Evolutionary conservation across 2,113 vertebrate species (phyloP).

Genomic region (Tinamus guttatus): DNA sequence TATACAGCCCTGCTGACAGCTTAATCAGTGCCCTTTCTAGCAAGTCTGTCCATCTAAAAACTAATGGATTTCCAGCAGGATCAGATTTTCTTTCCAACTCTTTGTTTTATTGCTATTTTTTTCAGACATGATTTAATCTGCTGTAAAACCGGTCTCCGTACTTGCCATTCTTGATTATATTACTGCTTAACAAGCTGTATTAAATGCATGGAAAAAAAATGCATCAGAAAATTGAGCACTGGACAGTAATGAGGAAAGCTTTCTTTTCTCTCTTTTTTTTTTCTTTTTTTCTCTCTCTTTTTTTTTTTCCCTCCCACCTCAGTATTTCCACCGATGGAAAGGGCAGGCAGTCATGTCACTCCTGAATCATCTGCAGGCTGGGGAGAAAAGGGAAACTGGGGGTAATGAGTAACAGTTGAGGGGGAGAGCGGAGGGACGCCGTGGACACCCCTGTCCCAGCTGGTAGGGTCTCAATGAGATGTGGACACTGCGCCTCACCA

Average conservation of each 20-base stretch:
- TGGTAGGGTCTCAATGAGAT: too few species aligned
- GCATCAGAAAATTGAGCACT: conserved; percentile 39
- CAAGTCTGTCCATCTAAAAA: background rate
- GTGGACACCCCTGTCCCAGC: too few species aligned
- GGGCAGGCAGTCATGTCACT: conserved; percentile 32
- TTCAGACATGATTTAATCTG: conserved; percentile 54
- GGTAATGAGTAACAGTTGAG: background rate
- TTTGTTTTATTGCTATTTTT: background rate
- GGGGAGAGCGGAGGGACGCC: too few species aligned
- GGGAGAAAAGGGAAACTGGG: background rate
- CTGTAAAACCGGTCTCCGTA: background rate
- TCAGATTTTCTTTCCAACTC: background rate
- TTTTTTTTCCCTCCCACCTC: background rate
- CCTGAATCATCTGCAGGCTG: conserved; percentile 32
- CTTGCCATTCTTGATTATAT: conserved; percentile 58
- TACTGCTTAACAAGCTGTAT: conserved; percentile 53
- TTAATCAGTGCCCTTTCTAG: background rate
- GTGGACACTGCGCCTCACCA: too few species aligned
- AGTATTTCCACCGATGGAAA: background rate
- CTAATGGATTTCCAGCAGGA: background rate
- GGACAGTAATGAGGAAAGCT: conserved; percentile 2
- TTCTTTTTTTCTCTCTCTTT: background rate
- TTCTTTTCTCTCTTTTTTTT: background rate
- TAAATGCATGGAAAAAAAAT: conserved; percentile 24
- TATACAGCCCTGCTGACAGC: background rate